Conservation (phyloP, 2,797 vertebrate genomes). For the Cossypha caffra region DNA sequence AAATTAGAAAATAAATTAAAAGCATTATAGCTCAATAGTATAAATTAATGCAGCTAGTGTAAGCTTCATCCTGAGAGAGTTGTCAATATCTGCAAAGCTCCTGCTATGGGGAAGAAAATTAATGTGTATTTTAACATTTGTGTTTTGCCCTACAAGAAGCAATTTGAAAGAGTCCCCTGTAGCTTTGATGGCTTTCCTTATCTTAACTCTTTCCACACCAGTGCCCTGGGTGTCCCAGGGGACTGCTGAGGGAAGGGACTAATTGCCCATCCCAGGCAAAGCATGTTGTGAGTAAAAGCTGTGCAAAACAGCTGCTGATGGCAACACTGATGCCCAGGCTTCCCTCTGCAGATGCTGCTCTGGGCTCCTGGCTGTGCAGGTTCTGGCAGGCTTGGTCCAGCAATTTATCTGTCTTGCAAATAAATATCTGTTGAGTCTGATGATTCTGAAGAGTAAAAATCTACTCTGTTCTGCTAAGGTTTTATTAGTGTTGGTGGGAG, state of each 20-base stretch:
- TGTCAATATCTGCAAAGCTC: constrained; percentile 68
- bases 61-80: constrained; percentile 68
- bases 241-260: background rate
- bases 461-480: background rate
- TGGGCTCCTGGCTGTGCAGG: background rate
- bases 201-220: constrained; percentile 56
- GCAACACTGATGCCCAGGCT: background rate
- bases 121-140: constrained; percentile 46
- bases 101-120: constrained; percentile 49
- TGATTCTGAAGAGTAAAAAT: background rate
- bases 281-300: background rate
- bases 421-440: background rate
- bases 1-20: constrained; percentile 76
- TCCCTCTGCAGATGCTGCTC: background rate
- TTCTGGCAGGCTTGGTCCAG: background rate
- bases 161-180: constrained; percentile 26
- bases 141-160: constrained; percentile 48
- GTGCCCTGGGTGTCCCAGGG: background rate
- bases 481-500: background rate
- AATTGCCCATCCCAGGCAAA: background rate
- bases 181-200: constrained; percentile 47
- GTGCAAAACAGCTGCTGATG: background rate
- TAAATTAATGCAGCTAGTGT: constrained; percentile 66
- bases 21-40: constrained; percentile 71
- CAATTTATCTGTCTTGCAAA: background rate